These are phyloP conservation scores for Platycheirus rosarum DNA, from an alignment of 2,888 invertebrate genomes.

Conservation along the genomic window DNA sequence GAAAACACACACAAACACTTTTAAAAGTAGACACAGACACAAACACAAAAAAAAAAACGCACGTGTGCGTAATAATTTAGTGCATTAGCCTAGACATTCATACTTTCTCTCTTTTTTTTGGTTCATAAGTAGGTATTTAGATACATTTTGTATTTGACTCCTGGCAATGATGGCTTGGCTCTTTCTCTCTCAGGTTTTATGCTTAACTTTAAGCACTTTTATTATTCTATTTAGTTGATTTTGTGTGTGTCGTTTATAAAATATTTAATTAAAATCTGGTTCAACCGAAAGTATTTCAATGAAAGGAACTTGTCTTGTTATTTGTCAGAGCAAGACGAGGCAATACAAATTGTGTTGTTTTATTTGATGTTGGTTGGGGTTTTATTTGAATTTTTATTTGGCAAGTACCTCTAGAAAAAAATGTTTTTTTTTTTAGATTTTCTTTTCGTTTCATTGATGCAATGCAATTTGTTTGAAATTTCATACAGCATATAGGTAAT, in stretches of 20 bases:
- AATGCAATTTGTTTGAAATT: constrained; percentile 35
- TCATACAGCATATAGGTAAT: background rate
- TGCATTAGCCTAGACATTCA: constrained; percentile 57
- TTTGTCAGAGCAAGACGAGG: constrained; percentile 42
- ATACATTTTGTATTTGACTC: background rate
- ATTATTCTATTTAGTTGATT: constrained; percentile 32
- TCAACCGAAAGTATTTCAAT: constrained; percentile 69
- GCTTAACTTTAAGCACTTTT: constrained; percentile 26
- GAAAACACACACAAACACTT: background rate
- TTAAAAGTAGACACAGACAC: background rate
- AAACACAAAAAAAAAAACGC: constrained; percentile 20
- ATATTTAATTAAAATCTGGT: constrained; percentile 70
- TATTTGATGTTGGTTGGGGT: constrained; percentile 12
- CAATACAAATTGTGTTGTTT: constrained; percentile 15
- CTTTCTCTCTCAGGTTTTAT: constrained; percentile 9
- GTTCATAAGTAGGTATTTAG: constrained; percentile 23
- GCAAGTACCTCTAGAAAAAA: constrained; percentile 30
- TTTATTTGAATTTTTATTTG: constrained; percentile 49
- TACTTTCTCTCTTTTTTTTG: background rate
- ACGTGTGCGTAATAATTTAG: constrained; percentile 60
- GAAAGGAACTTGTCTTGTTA: constrained; percentile 52
- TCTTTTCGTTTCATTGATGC: constrained; percentile 51
- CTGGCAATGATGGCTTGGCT: constrained; percentile 19
- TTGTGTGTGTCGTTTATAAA: constrained; percentile 34
- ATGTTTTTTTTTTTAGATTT: background rate